phyloP scores from a whole-genome alignment of 2,113 vertebrate genomes.

The Psephotus haematonotus region DNA sequence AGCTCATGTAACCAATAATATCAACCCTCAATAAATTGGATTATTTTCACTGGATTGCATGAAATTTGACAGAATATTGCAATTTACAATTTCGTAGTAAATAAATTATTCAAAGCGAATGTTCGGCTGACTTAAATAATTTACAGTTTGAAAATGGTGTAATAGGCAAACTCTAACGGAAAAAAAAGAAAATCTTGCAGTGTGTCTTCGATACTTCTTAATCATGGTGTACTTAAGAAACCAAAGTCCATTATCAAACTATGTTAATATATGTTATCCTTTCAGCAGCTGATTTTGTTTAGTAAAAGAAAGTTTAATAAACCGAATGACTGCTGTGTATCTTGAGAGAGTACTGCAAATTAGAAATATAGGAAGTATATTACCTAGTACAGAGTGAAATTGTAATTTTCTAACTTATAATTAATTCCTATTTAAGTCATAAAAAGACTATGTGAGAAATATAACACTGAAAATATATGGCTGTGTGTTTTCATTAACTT shows the following conservation, averaged over 20 bases:
- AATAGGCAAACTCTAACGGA: constrained; percentile 7
- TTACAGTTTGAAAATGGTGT: constrained; percentile 43
- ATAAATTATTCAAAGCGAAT: constrained; percentile 47
- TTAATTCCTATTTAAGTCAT: neutral
- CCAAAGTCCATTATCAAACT: constrained; percentile 10
- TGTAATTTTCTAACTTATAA: neutral
- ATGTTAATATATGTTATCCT: neutral
- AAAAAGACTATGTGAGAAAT: neutral
- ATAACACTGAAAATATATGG: neutral
- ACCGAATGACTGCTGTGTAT: neutral
- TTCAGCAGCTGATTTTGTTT: neutral
- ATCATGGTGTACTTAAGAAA: constrained; percentile 34
- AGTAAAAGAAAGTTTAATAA: neutral
- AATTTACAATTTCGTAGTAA: constrained; percentile 53
- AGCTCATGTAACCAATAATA: neutral
- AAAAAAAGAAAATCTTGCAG: constrained; percentile 43
- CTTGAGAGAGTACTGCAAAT: neutral
- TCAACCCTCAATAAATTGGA: neutral
- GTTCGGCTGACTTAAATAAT: constrained; percentile 54
- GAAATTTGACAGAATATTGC: constrained; percentile 41
- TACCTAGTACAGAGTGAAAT: neutral
- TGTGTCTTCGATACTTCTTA: constrained; percentile 39
- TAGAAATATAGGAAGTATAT: neutral
- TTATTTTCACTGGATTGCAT: constrained; percentile 1
- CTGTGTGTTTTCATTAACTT: neutral